Conservation (phyloP, 2,113 vertebrate genomes). For the Oenanthe oenanthe region DNA sequence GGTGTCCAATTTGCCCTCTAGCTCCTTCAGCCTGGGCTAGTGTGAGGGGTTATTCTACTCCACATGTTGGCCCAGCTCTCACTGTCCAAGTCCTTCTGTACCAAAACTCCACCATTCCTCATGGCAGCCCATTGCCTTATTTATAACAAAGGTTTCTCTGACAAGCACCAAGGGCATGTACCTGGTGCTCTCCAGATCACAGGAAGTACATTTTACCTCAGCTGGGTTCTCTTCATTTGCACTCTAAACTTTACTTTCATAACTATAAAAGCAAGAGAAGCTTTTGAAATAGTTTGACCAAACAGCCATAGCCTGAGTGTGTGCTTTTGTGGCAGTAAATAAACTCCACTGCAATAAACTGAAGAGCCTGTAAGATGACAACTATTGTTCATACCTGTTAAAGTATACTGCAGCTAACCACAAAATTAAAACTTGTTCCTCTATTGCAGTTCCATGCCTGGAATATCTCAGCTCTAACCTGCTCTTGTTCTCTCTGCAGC, state of each 20-base stretch:
- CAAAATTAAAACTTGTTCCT: neutral
- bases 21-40: neutral
- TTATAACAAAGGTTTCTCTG: neutral
- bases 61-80: neutral
- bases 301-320: neutral
- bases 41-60: neutral
- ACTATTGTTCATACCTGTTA: neutral
- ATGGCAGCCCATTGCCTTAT: neutral
- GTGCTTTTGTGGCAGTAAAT: neutral
- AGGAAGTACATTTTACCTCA: neutral
- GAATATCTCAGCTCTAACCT: neutral
- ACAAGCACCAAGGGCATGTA: neutral
- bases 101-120: neutral
- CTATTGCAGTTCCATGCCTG: neutral
- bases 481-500: constrained; percentile 71
- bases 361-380: neutral
- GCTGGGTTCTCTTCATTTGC: neutral
- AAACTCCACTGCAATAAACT: neutral
- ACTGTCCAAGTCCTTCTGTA: neutral
- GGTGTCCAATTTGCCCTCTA: neutral
- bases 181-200: neutral
- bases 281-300: neutral
- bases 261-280: neutral
- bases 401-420: neutral
- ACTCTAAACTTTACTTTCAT: neutral